Percentiles rank a stretch among this genome's conserved stretches.
Conservation (phyloP, 2,888 invertebrate species). For the Nezara viridula region DNA sequence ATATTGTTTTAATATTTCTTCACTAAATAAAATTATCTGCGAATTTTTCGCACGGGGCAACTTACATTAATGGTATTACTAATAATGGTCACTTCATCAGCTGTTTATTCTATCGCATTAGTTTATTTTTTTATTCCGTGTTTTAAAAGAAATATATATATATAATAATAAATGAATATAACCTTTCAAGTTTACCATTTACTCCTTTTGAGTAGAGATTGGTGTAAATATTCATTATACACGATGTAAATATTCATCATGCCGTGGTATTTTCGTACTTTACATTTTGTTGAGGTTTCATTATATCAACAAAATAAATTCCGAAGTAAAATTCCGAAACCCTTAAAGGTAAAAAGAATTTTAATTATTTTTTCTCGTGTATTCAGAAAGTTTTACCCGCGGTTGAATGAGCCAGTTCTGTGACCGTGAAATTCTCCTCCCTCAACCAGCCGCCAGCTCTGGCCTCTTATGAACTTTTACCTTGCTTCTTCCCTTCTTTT, state of each 20-base stretch:
- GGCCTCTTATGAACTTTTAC: neutral
- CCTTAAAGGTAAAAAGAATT: conserved; percentile 22
- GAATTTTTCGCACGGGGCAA: no score
- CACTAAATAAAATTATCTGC: no score
- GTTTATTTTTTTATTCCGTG: no score
- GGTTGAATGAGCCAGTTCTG: conserved; percentile 35
- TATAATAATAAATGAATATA: no score
- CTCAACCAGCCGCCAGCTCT: neutral
- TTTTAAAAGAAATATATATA: no score
- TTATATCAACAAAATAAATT: neutral
- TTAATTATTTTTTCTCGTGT: neutral
- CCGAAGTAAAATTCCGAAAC: neutral
- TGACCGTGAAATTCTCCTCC: conserved; percentile 23
- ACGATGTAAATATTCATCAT: neutral
- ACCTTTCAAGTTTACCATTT: no score
- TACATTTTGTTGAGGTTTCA: neutral
- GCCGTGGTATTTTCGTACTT: neutral
- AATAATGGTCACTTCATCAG: no score
- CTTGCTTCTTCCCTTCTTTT: neutral
- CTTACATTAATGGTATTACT: no score
- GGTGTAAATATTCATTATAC: neutral
- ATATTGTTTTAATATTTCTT: no score
- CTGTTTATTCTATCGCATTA: no score
- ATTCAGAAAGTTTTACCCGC: neutral
- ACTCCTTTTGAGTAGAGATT: no score